These are phyloP conservation scores for Gnathonemus echidnorhynchus DNA, from an alignment of 2,113 vertebrate species.

Conservation along the genomic window DNA sequence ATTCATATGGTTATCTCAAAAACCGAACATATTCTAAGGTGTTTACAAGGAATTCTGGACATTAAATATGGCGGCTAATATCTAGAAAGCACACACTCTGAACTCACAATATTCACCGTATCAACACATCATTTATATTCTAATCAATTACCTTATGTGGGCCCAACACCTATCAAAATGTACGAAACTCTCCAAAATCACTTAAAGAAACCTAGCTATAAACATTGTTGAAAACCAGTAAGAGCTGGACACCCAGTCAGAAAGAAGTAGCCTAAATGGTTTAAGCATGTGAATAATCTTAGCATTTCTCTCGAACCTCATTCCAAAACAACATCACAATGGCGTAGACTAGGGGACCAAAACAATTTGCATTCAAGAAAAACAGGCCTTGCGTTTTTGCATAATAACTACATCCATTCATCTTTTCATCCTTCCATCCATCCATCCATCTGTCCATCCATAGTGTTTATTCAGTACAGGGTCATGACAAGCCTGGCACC, in stretches of 20 bases:
- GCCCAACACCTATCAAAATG: not conserved
- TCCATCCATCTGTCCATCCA: not conserved
- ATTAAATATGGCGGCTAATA: not conserved
- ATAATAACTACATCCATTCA: not conserved
- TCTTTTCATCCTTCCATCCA: too few species aligned
- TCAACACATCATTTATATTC: not conserved
- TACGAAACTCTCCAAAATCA: not conserved
- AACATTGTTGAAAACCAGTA: not conserved
- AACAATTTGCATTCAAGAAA: not conserved
- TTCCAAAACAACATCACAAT: not conserved
- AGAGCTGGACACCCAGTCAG: not conserved
- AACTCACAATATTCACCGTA: not conserved
- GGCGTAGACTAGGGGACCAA: not conserved
- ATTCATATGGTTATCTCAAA: not conserved
- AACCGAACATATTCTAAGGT: not conserved
- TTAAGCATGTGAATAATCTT: not conserved
- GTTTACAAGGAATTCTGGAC: not conserved
- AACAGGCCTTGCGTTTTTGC: not conserved
- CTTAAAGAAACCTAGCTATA: not conserved
- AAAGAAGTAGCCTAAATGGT: not conserved
- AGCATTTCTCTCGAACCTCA: not conserved
- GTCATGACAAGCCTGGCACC: not conserved
- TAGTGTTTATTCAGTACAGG: not conserved
- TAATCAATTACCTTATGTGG: not conserved
- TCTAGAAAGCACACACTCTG: not conserved